Percentiles rank a stretch among this genome's conserved stretches.
These are phyloP conservation scores for Leptarthrus brevirostris DNA, from an alignment of 2,888 invertebrate species.

Conservation along the genomic window DNA sequence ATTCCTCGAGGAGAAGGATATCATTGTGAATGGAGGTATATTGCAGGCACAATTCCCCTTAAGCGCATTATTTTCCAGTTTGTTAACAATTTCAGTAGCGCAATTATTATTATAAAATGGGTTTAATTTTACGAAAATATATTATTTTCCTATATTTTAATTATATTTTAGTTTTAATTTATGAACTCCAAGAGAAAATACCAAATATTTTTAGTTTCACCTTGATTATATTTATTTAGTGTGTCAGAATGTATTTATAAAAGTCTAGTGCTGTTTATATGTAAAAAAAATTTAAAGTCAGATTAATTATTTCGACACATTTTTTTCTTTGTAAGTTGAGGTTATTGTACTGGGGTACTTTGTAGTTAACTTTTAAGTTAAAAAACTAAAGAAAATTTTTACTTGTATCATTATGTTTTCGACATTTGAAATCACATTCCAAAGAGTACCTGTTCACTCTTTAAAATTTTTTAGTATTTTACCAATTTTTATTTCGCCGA, in stretches of 20 bases:
- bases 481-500: too few species aligned
- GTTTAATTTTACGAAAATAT: conserved; percentile 8
- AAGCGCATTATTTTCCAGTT: conserved; percentile 65
- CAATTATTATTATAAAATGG: conserved; percentile 63
- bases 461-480: too few species aligned
- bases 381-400: too few species aligned
- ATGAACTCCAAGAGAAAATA: conserved; percentile 25
- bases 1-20: conserved; percentile 84
- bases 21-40: conserved; percentile 71
- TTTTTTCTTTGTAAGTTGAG: too few species aligned
- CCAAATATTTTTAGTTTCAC: conserved; percentile 34
- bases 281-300: too few species aligned
- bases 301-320: too few species aligned
- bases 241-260: not conserved
- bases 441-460: too few species aligned
- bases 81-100: conserved; percentile 66
- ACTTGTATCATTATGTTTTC: too few species aligned
- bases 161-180: not conserved
- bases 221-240: conserved; percentile 34
- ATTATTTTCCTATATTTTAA: conserved; percentile 8
- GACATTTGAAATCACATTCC: too few species aligned
- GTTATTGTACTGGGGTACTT: not conserved
- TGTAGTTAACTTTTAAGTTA: too few species aligned
- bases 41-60: conserved; percentile 64
- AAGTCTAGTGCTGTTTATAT: not conserved